These are phyloP conservation scores for Thaumetopoea pityocampa DNA, from an alignment of 1,140 invertebrate species.

Conservation along the genomic window DNA sequence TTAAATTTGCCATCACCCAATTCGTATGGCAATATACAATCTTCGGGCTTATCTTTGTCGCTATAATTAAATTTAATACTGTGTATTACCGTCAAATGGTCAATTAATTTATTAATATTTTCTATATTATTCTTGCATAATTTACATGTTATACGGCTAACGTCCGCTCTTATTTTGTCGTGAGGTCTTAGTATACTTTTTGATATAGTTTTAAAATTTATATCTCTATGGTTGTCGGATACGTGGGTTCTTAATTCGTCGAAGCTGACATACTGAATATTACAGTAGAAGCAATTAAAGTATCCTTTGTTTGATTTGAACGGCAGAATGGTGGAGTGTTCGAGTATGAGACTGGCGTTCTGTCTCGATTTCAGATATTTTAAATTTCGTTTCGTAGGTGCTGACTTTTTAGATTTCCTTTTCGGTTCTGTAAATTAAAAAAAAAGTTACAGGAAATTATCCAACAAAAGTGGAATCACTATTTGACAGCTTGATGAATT, in stretches of 20 bases:
- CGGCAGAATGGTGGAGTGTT: conserved; percentile 17
- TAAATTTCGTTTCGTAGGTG: too few relatives aligned
- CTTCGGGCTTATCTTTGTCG: conserved; percentile 13
- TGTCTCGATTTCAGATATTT: conserved; percentile 3
- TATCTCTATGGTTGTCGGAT: conserved; percentile 2
- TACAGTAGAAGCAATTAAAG: conserved; percentile 21
- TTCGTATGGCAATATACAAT: conserved; percentile 15
- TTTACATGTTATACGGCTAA: conserved; percentile 15
- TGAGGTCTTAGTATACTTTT: conserved; percentile 17
- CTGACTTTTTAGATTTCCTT: neutral
- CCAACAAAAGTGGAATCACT: too few relatives aligned
- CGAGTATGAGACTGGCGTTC: conserved; percentile 11
- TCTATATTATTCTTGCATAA: conserved; percentile 6
- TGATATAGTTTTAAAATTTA: conserved; percentile 5
- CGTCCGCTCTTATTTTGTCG: conserved; percentile 16
- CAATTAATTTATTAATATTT: conserved; percentile 1
- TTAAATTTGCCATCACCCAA: conserved; percentile 14
- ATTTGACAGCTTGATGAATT: too few relatives aligned
- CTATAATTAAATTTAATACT: conserved; percentile 18
- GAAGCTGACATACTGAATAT: conserved; percentile 11
- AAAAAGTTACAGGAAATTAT: too few relatives aligned
- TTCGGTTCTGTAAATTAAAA: neutral
- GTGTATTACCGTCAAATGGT: conserved; percentile 16
- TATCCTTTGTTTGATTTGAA: conserved; percentile 19
- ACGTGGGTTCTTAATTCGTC: conserved; percentile 11